These are phyloP conservation scores for Baccha elongata DNA, from an alignment of 2,888 invertebrate genomes.

Conservation along the genomic window DNA sequence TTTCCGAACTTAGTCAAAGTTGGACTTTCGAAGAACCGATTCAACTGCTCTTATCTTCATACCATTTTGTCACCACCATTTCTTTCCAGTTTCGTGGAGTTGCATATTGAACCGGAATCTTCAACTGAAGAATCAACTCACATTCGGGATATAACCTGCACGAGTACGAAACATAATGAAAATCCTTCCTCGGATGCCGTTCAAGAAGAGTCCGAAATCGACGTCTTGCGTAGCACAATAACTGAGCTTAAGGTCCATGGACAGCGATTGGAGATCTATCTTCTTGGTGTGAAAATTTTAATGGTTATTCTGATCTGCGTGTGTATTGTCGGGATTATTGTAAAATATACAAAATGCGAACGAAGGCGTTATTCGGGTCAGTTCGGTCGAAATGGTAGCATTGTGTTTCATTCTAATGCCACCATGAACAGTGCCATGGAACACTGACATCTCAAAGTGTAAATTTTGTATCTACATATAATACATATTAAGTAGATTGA, in stretches of 20 bases:
- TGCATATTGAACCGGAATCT: slow-evolving; percentile 79
- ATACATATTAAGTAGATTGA: slow-evolving; percentile 44
- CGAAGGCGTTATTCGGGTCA: slow-evolving; percentile 77
- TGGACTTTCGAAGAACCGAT: slow-evolving; percentile 80
- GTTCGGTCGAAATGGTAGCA: slow-evolving; percentile 77
- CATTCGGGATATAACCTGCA: slow-evolving; percentile 80
- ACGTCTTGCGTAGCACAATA: slow-evolving; percentile 58
- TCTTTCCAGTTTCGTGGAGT: slow-evolving; percentile 76
- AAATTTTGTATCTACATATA: slow-evolving; percentile 18
- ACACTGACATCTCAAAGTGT: slow-evolving; percentile 48
- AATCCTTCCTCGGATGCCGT: slow-evolving; percentile 19
- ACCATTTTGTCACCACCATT: slow-evolving; percentile 79
- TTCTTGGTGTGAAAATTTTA: slow-evolving; percentile 77
- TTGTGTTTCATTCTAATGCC: slow-evolving; percentile 80
- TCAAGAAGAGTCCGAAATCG: slow-evolving; percentile 46
- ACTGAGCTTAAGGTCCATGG: slow-evolving; percentile 77
- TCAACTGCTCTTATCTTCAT: slow-evolving; percentile 81
- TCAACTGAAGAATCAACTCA: slow-evolving; percentile 78
- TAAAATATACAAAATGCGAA: slow-evolving; percentile 74
- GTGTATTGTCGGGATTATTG: slow-evolving; percentile 61
- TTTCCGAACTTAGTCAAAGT: slow-evolving; percentile 79
- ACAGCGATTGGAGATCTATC: slow-evolving; percentile 77
- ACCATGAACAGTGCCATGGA: slow-evolving; percentile 79
- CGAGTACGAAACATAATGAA: slow-evolving; percentile 72
- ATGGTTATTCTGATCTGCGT: slow-evolving; percentile 75